Conservation (phyloP, 2,888 invertebrate species). For the Platerodrilus igneus region DNA sequence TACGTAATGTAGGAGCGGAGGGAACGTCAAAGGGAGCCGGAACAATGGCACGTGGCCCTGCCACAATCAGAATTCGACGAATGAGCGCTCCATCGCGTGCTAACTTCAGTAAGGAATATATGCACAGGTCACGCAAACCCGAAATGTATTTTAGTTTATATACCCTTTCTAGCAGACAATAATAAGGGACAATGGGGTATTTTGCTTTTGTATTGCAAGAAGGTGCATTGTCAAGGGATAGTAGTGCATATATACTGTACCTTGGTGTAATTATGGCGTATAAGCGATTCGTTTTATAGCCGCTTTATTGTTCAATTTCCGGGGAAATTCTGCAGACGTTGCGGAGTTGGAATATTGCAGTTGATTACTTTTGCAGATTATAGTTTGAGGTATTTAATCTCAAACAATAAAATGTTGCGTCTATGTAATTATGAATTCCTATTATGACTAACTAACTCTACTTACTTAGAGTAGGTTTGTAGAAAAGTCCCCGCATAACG, state of each 20-base stretch:
- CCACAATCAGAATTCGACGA: slow-evolving; percentile 44
- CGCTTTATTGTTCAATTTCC: slow-evolving; percentile 12
- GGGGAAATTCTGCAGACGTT: slow-evolving; percentile 9
- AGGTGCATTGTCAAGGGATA: slow-evolving; percentile 7
- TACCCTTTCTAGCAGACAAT: slow-evolving; percentile 28
- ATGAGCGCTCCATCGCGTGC: slow-evolving; percentile 42
- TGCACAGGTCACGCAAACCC: slow-evolving; percentile 42
- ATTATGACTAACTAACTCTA: too few relatives aligned
- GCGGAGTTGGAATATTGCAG: slow-evolving; percentile 5
- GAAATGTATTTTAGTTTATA: slow-evolving; percentile 42
- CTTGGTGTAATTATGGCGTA: slow-evolving; percentile 10
- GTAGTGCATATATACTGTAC: slow-evolving; percentile 12
- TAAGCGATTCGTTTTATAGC: slow-evolving; percentile 9
- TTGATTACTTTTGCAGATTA: too few relatives aligned
- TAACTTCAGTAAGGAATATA: slow-evolving; percentile 39
- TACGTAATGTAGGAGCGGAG: slow-evolving; percentile 19
- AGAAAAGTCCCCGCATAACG: too few relatives aligned
- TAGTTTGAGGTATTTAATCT: slow-evolving; percentile 15
- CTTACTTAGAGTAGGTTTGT: too few relatives aligned
- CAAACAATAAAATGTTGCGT: slow-evolving; percentile 11
- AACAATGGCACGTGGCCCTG: slow-evolving; percentile 42
- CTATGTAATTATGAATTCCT: slow-evolving; percentile 15
- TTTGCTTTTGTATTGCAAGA: slow-evolving; percentile 19
- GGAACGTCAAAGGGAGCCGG: slow-evolving; percentile 25
- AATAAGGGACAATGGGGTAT: slow-evolving; percentile 30